These are phyloP conservation scores for Argyresthia albistria DNA, from an alignment of 2,888 invertebrate species.

Conservation along the genomic window DNA sequence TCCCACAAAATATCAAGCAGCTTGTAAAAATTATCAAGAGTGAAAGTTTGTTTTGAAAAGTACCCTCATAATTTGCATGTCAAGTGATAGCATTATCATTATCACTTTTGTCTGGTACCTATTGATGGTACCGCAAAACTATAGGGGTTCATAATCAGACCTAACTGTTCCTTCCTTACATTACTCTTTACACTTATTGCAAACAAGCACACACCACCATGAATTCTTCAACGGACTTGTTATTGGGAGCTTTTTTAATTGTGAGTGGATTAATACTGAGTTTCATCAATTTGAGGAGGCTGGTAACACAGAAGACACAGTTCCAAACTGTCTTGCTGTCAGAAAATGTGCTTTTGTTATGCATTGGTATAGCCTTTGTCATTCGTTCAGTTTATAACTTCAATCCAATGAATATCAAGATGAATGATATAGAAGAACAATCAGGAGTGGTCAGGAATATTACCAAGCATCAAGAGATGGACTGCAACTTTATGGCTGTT, in stretches of 20 bases:
- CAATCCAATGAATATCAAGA: constrained; percentile 26
- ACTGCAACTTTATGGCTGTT: constrained; percentile 37
- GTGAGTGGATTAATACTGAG: constrained; percentile 45
- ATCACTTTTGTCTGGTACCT: constrained; percentile 12
- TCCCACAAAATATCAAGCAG: no score
- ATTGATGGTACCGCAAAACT: constrained; percentile 17
- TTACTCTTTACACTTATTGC: constrained; percentile 13
- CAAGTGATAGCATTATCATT: constrained; percentile 25
- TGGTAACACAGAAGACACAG: constrained; percentile 28
- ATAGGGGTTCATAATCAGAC: constrained; percentile 32
- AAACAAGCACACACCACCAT: constrained; percentile 16
- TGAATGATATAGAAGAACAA: constrained; percentile 30
- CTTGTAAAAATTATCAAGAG: no score
- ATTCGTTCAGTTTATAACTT: constrained; percentile 31
- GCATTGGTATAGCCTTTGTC: constrained; percentile 50
- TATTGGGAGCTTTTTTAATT: constrained; percentile 47
- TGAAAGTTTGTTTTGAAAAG: constrained; percentile 14
- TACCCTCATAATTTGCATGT: constrained; percentile 54
- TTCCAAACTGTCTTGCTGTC: constrained; percentile 45
- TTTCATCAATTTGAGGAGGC: constrained; percentile 42
- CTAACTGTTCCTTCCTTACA: constrained; percentile 2
- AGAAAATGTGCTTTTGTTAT: constrained; percentile 49
- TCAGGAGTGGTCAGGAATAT: constrained; percentile 17
- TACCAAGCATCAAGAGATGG: constrained; percentile 10
- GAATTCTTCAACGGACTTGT: constrained; percentile 39